These are phyloP conservation scores for Aphelinus certus DNA, from an alignment of 1,140 invertebrate genomes.

Conservation along the genomic window DNA sequence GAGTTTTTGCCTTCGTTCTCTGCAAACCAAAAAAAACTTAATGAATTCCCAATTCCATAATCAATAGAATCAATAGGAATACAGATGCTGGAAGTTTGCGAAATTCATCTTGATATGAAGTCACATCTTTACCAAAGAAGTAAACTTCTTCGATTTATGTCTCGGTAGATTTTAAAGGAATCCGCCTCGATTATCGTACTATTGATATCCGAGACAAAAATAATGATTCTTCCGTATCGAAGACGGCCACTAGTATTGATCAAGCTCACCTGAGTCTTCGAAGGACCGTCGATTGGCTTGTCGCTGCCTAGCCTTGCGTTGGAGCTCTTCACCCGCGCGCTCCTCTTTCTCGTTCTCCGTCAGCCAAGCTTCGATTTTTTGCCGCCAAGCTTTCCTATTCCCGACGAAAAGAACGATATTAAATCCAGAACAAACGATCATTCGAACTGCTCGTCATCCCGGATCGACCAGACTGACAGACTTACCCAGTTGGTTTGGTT, in stretches of 20 bases:
- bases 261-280: slow-evolving; percentile 78
- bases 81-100: no score
- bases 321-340: slow-evolving; percentile 74
- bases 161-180: no score
- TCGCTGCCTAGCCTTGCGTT: slow-evolving; percentile 70
- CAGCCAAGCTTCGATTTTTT: slow-evolving; percentile 91
- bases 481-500: slow-evolving; percentile 62
- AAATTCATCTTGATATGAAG: no score
- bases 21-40: slow-evolving; percentile 50
- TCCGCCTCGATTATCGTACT: neutral
- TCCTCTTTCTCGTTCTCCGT: slow-evolving; percentile 88
- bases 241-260: neutral
- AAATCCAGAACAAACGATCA: neutral
- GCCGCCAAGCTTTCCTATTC: slow-evolving; percentile 74
- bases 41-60: no score
- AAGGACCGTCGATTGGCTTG: slow-evolving; percentile 78
- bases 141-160: no score
- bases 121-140: no score
- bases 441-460: no score
- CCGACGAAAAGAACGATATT: neutral
- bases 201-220: slow-evolving; percentile 23
- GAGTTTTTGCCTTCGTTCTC: slow-evolving; percentile 77
- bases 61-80: no score
- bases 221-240: no score
- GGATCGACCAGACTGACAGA: neutral